Conservation (phyloP, 2,113 vertebrate species). For the Paralichthys olivaceus region DNA sequence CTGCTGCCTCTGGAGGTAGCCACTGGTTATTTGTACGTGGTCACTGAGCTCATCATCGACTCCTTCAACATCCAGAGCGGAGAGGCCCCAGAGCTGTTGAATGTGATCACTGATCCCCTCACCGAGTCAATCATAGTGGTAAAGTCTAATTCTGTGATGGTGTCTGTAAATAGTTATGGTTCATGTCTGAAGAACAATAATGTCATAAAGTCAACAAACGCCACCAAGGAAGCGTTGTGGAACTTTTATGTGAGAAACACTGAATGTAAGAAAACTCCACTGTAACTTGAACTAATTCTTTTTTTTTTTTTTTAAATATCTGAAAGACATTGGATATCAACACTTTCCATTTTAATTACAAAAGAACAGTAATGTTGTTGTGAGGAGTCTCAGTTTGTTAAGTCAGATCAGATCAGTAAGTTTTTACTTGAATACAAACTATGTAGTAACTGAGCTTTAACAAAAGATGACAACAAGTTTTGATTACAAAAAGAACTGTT, state of each 20-base stretch:
- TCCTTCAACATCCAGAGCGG: constrained; percentile 89
- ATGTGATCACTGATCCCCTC: constrained; percentile 93
- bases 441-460: no score
- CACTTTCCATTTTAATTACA: no score
- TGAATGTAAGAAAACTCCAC: background rate
- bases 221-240: no score
- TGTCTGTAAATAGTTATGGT: background rate
- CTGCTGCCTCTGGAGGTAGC: constrained; percentile 89
- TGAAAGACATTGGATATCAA: no score
- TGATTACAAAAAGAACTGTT: no score
- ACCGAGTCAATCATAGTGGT: constrained; percentile 94
- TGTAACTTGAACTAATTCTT: no score
- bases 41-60: constrained; percentile 86
- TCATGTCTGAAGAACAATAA: background rate
- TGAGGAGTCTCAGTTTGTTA: no score
- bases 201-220: background rate
- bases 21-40: constrained; percentile 86
- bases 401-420: no score
- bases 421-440: no score
- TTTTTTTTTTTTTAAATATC: no score
- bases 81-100: constrained; percentile 91
- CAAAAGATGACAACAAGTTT: no score
- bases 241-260: background rate
- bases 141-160: constrained; percentile 24
- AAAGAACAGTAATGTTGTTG: no score